A percentile compares a stretch with the other conserved stretches of the same genome.
These are phyloP conservation scores for Mamestra brassicae DNA, from an alignment of 2,888 invertebrate genomes.

Conservation along the genomic window DNA sequence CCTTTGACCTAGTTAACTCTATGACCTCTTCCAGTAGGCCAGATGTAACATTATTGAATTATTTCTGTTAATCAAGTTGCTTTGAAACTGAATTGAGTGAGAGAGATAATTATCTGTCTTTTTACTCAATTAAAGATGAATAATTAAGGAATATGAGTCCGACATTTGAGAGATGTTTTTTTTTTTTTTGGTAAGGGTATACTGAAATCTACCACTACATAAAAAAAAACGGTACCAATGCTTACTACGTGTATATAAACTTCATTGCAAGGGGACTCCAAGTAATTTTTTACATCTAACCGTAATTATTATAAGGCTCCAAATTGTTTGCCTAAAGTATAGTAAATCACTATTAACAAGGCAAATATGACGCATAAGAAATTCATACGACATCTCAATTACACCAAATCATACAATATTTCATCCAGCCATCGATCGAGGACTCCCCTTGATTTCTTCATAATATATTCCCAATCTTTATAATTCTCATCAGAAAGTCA, in stretches of 20 bases:
- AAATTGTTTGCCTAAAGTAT: no score
- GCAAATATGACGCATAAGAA: background rate
- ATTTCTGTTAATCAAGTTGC: constrained; percentile 31
- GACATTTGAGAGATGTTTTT: no score
- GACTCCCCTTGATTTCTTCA: constrained; percentile 56
- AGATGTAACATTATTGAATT: constrained; percentile 46
- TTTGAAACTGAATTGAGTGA: constrained; percentile 10
- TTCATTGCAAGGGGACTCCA: no score
- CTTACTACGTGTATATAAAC: no score
- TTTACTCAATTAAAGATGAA: background rate
- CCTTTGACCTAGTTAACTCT: constrained; percentile 51
- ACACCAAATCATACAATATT: constrained; percentile 32
- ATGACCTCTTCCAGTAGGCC: constrained; percentile 30
- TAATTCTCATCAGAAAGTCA: constrained; percentile 77
- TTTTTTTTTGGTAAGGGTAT: no score
- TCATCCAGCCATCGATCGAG: constrained; percentile 43
- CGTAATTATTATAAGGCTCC: no score
- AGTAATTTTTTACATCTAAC: no score
- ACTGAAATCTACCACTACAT: no score
- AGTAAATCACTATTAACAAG: background rate
- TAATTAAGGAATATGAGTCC: no score
- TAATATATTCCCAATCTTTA: constrained; percentile 64
- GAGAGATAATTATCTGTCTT: background rate
- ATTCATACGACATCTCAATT: constrained; percentile 35
- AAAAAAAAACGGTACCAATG: no score